Conservation (phyloP, 1,140 invertebrate genomes). For the Antheraea mylitta region DNA sequence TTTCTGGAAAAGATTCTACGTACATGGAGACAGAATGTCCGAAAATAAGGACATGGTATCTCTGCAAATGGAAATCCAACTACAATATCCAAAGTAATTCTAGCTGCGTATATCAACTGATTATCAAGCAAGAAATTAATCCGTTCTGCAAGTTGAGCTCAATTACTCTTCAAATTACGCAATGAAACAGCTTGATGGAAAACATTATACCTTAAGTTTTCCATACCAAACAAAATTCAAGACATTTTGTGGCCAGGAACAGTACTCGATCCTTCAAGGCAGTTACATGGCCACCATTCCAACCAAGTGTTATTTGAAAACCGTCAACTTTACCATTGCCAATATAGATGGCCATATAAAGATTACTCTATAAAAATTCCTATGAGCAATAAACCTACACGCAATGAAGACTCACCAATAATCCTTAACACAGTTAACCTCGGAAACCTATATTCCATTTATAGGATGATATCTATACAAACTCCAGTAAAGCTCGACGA, state of each 20-base stretch:
- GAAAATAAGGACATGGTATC: constrained; percentile 19
- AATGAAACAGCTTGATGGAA: constrained; percentile 22
- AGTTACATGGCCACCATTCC: constrained; percentile 22
- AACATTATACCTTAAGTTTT: no score
- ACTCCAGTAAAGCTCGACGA: background rate
- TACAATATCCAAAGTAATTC: background rate
- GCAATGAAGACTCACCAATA: no score
- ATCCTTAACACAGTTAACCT: no score
- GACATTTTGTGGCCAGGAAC: constrained; percentile 20
- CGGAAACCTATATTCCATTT: constrained; percentile 6
- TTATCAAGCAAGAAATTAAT: constrained; percentile 12
- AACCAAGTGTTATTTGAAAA: constrained; percentile 13
- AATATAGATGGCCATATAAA: constrained; percentile 21
- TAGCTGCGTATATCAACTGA: constrained; percentile 22
- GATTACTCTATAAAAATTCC: constrained; percentile 17
- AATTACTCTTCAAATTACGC: constrained; percentile 18
- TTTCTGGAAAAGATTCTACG: constrained; percentile 8
- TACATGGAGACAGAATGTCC: no score
- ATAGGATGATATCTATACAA: constrained; percentile 20
- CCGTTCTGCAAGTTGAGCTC: constrained; percentile 14
- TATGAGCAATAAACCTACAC: no score
- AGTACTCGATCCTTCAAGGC: constrained; percentile 15
- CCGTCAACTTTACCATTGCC: constrained; percentile 19
- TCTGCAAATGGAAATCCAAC: constrained; percentile 17
- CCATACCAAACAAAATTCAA: constrained; percentile 19